Base-by-base conservation (phyloP, 2,113 vertebrate species). In the Dromiciops gliroides region DNA sequence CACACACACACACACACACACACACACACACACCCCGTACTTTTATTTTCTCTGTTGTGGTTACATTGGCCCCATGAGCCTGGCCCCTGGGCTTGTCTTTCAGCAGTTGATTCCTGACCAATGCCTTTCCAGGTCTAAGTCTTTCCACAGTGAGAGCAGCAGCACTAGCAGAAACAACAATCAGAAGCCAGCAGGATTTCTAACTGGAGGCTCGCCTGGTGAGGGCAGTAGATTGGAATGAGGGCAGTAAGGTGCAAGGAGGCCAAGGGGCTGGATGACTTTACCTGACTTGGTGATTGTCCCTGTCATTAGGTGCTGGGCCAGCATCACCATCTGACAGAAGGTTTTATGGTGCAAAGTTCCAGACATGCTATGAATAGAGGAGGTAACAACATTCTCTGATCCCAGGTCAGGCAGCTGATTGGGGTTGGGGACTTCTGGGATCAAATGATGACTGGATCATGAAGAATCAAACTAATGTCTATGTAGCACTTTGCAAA, bases 171-270 rank as follows among this genome's bases (percentile, higher is more conserved):
- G 60, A 14, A 67, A 37, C 7, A 31, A 10, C 26, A 3, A 11
- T 60, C 26, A 37, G 31, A 37, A 1, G 31, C 31, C 31, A 37
- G 31, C 11, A 37, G 60, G 22, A 16, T 67, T 16, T 16, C 11
- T 1, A 31, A 1, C 3, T 7, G 37, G 67, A n/a, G 16, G 12
- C 37, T 0, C 2, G 6, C 5, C 37, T 22, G 37, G 16, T 1
- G 14, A 37, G 16, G 12, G 60, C 60, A 5, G 37, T 44, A 14
- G 2, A 2, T 44, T n/a, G 44, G 67, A 44, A 75, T 44, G 37
- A 19, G 67, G 67, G 3, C 67, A 44, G 37, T 2, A 10, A n/a
- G 67, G 67, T 8, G 14, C 3, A 67, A 14, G 67, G 16, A 22
- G 3, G 37, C n/a, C 67, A 12, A 26, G 11, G 28, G 28, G 0